These are phyloP conservation scores for Lymantria monacha DNA, from an alignment of 2,888 invertebrate genomes.

Conservation along the genomic window DNA sequence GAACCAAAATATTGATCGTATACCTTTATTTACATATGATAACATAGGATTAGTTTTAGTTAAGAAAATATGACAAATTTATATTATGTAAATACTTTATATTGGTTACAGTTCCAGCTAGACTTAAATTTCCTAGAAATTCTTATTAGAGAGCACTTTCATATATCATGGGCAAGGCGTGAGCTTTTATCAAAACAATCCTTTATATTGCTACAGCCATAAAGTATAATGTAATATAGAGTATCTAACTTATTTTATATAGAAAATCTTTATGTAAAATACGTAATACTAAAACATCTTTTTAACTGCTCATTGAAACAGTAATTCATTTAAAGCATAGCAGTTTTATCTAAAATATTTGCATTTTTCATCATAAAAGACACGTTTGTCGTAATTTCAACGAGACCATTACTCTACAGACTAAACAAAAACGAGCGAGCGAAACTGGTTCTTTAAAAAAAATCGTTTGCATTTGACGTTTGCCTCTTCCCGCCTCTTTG, in stretches of 20 bases:
- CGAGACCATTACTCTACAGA: conserved; percentile 48
- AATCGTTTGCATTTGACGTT: conserved; percentile 76
- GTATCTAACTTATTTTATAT: too few species aligned
- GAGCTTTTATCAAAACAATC: background rate
- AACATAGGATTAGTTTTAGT: background rate
- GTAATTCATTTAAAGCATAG: too few species aligned
- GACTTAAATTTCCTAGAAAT: background rate
- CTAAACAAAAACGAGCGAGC: conserved; percentile 56
- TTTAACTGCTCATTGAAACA: too few species aligned
- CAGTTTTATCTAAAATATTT: too few species aligned
- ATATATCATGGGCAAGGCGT: background rate
- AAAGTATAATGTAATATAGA: background rate
- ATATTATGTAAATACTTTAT: background rate
- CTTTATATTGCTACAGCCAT: background rate
- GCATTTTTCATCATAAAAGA: conserved; percentile 13
- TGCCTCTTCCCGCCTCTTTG: conserved; percentile 75
- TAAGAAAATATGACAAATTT: too few species aligned
- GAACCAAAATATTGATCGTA: background rate
- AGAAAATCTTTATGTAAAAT: too few species aligned
- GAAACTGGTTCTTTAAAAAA: conserved; percentile 57
- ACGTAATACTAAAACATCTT: too few species aligned
- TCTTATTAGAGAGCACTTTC: background rate
- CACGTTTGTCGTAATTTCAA: conserved; percentile 20
- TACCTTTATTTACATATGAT: background rate
- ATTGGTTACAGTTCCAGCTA: background rate